Evolutionary conservation across 2,113 vertebrate genomes (phyloP).

Genomic region (Engraulis encrasicolus): DNA sequence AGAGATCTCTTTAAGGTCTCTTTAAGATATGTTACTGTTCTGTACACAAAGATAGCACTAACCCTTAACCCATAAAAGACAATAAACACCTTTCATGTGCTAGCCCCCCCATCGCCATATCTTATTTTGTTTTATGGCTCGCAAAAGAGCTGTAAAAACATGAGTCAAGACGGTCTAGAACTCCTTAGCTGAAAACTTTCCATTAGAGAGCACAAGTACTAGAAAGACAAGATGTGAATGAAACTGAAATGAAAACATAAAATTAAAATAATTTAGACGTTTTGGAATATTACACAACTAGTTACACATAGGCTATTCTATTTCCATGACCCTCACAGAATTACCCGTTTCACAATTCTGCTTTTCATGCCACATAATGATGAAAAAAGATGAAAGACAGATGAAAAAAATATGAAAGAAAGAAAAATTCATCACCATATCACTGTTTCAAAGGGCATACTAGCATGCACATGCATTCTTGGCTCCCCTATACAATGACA

Average conservation of each 20-base stretch:
- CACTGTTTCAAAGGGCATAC: no score
- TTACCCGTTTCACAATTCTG: no score
- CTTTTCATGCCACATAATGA: no score
- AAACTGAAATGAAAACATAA: no score
- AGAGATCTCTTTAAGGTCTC: conserved; percentile 29
- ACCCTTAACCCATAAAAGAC: conserved; percentile 49
- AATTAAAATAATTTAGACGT: no score
- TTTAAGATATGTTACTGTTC: conserved; percentile 44
- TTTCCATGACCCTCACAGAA: no score
- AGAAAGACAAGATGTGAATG: not conserved
- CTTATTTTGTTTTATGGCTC: conserved; percentile 39
- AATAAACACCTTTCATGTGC: conserved; percentile 41
- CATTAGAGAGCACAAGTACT: not conserved
- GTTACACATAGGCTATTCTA: no score
- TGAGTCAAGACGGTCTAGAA: not conserved
- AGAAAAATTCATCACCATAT: no score
- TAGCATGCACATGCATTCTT: not conserved
- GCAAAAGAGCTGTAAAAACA: not conserved
- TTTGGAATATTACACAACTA: no score
- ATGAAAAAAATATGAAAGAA: not conserved
- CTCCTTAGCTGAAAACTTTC: not conserved
- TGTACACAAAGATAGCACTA: conserved; percentile 45
- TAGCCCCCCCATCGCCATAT: conserved; percentile 21
- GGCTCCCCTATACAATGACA: not conserved
- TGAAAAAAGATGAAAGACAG: no score